Base-by-base conservation (phyloP, 2,888 invertebrate genomes). In the Noctua fimbriata region DNA sequence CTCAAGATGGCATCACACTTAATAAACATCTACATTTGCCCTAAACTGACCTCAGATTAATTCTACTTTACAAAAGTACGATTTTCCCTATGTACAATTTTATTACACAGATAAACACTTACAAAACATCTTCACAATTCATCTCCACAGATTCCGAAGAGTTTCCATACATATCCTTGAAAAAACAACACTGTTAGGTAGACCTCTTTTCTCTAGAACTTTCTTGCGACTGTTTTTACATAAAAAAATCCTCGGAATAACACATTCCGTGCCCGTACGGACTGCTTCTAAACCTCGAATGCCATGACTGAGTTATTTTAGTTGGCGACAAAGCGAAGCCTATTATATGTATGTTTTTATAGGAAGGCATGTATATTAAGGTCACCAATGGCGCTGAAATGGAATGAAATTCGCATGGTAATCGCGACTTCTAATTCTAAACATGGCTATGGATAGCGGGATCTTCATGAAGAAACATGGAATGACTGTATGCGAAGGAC, bases 271-370 rank as follows among this genome's bases (percentile, higher is more conserved):
- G 84, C 65, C 14, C 63, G 58, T 24, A n/a, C 78, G 74, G 75
- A 60, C 75, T 81, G 78, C 81, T 49, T 55, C 76, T 49, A 71
- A 76, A 88, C 88, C 82, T 84, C 86, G 84, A 84, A 86, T 81
- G 82, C 77, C 78, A 79, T 78, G 83, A 73, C 82, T 66, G 70
- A 78, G 81, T 82, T 88, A 85, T 83, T 86, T 88, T 73, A 28
- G 76, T 79, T 86, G 71, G 72, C 79, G 79, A 78, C 86, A 86
- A 81, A 87, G 82, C 84, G 79, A 80, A 81, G 75, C 69, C 32
- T 65, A 79, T 65, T 73, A 49, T 65, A 63, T 2, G 49, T 65
- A 69, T 1, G 41, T 69, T 70, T 83, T 65, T 84, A 74, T 75
- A 84, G 41, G 60, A 67, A 73, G 6, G 69, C 69, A 63, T 73